Conservation (phyloP, 2,797 vertebrate species). For the Steatocranus sp. region DNA sequence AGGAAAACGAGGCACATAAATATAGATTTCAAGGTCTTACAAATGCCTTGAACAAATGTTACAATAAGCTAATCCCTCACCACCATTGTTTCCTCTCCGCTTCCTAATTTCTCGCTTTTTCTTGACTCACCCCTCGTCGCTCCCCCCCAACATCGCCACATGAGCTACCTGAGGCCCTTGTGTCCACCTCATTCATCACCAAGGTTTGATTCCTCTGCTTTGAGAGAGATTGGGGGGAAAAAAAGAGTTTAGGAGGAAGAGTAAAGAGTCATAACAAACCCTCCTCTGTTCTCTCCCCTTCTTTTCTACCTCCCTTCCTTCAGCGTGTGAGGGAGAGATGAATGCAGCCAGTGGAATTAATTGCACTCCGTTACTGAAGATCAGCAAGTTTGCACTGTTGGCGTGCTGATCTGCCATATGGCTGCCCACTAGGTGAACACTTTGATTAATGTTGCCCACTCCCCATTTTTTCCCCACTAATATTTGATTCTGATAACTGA, state of each 20-base stretch:
- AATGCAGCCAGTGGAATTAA: slow-evolving; percentile 99
- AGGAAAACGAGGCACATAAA: background rate
- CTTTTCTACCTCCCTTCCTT: slow-evolving; percentile 63
- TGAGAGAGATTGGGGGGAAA: slow-evolving; percentile 67
- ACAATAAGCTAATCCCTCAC: background rate
- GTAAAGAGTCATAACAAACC: slow-evolving; percentile 90
- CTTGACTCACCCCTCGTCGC: slow-evolving; percentile 59
- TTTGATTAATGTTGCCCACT: slow-evolving; percentile 99
- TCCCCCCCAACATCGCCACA: slow-evolving; percentile 81
- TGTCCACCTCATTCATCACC: slow-evolving; percentile 97
- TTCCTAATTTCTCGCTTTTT: slow-evolving; percentile 47
- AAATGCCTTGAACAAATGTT: background rate
- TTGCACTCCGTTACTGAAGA: slow-evolving; percentile 99
- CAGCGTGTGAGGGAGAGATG: slow-evolving; percentile 88
- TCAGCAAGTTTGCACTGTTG: slow-evolving; percentile 99
- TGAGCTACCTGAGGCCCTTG: slow-evolving; percentile 88
- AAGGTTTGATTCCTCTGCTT: slow-evolving; percentile 89
- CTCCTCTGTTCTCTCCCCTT: slow-evolving; percentile 69
- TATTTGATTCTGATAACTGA: slow-evolving; percentile 93
- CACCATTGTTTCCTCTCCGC: background rate
- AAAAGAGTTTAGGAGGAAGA: slow-evolving; percentile 52
- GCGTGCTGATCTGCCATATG: slow-evolving; percentile 99
- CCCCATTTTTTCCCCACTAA: slow-evolving; percentile 76
- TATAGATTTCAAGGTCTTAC: background rate
- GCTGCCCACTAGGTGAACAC: slow-evolving; percentile 99